phyloP scores from a whole-genome alignment of 2,888 invertebrate species.

The Vandiemenella viatica region DNA sequence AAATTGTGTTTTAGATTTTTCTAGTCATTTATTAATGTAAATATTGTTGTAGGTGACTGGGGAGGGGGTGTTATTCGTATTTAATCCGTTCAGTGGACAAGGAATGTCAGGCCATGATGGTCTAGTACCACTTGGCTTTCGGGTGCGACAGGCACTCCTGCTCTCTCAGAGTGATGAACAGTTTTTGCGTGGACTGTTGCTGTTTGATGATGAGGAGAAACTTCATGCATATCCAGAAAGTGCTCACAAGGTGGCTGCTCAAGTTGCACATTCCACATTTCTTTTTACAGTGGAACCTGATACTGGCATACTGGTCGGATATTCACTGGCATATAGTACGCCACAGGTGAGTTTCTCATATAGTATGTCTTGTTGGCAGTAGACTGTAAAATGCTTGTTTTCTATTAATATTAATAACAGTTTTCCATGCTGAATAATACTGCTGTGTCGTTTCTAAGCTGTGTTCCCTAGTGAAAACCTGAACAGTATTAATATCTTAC shows the following conservation, averaged over 20 bases:
- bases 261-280: constrained; percentile 39
- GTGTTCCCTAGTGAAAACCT: too few relatives aligned
- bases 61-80: constrained; percentile 55
- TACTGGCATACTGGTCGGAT: constrained; percentile 45
- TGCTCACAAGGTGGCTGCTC: constrained; percentile 33
- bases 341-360: constrained; percentile 28
- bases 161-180: constrained; percentile 54
- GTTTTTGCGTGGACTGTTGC: constrained; percentile 60
- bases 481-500: too few relatives aligned
- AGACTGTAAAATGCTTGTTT: too few relatives aligned
- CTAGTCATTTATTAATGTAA: too few relatives aligned
- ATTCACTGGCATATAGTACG: constrained; percentile 34
- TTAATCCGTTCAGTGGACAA: constrained; percentile 85
- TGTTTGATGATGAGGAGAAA: constrained; percentile 50
- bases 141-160: constrained; percentile 58
- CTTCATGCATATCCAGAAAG: constrained; percentile 51
- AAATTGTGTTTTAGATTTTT: too few relatives aligned
- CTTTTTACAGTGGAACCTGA: constrained; percentile 46
- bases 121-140: constrained; percentile 40
- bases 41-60: constrained; percentile 36
- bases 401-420: too few relatives aligned
- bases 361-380: too few relatives aligned
- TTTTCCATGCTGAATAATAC: too few relatives aligned
- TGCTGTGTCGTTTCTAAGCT: too few relatives aligned
- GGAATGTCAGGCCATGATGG: constrained; percentile 27